Evolutionary conservation across 2,888 invertebrate genomes (phyloP).

Genomic region (Erebia epiphron): DNA sequence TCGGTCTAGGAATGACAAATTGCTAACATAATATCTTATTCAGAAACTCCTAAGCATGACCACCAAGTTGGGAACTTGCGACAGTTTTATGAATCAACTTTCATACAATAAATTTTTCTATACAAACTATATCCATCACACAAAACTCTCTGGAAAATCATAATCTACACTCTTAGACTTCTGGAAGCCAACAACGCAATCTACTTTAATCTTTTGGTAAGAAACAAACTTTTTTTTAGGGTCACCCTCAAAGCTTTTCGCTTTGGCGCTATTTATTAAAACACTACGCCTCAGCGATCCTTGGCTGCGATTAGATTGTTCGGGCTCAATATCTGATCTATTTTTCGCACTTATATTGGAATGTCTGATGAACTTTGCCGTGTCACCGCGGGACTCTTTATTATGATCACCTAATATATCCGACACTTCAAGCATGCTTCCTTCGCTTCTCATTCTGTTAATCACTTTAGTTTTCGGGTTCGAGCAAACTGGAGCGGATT

Average conservation of each 20-base stretch:
- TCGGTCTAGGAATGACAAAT: slow-evolving; percentile 19
- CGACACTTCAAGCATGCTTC: slow-evolving; percentile 59
- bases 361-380: slow-evolving; percentile 63
- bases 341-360: slow-evolving; percentile 63
- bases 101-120: slow-evolving; percentile 40
- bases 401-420: slow-evolving; percentile 50
- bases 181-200: slow-evolving; percentile 72
- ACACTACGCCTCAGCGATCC: slow-evolving; percentile 78
- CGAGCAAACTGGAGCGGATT: slow-evolving; percentile 69
- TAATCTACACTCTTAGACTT: slow-evolving; percentile 71
- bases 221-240: slow-evolving; percentile 58
- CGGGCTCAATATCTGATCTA: slow-evolving; percentile 59
- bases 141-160: slow-evolving; percentile 76
- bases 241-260: slow-evolving; percentile 68
- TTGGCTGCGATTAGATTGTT: slow-evolving; percentile 53
- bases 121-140: slow-evolving; percentile 51
- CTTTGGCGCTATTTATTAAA: slow-evolving; percentile 74
- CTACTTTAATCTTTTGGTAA: slow-evolving; percentile 70
- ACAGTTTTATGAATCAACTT: slow-evolving; percentile 42
- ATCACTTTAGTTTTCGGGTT: slow-evolving; percentile 60
- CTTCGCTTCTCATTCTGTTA: slow-evolving; percentile 70
- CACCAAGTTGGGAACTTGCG: slow-evolving; percentile 14
- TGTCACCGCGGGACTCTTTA: slow-evolving; percentile 46
- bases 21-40: slow-evolving; percentile 24
- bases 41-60: slow-evolving; percentile 20